Base-by-base conservation (phyloP, 2,797 vertebrate genomes). In the Poecile montanus region DNA sequence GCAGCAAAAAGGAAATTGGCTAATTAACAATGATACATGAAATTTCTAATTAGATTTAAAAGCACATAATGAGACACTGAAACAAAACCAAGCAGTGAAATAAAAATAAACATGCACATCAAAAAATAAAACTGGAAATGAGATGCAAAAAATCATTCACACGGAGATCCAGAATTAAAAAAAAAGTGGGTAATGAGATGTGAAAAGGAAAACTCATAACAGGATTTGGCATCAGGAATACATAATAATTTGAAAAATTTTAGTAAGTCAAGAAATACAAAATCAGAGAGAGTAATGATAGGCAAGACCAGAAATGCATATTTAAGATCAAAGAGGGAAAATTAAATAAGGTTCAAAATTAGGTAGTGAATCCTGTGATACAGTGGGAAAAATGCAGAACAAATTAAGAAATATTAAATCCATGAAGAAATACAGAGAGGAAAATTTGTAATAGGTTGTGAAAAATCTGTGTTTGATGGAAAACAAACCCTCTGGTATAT, bases 21-120 rank as follows among this genome's bases (percentile, higher is more conserved):
- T 96, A 94, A 94, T 94, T 90, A 93, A 44, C 2, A 4, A 93
- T 93, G 91, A 92, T 86, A 92, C 79, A 94, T 95, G 66, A 94
- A 88, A 94, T 77, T 92, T 56, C 82, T 96, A 95, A 96, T 96
- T 89, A 88, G 68, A 94, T 96, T 85, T 85, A 89, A 95, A 93
- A 90, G 73, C 54, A 85, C 89, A 61, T 81, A 92, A 95, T 94
- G 76, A 96, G 89, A 82, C 1, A 1, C 48, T 82, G 70, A 96
- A 92, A 45, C 38, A 89, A 96, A 94, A 92, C 42, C 65, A 68
- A 94, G 51, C 76, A 74, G 58, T 68, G 51, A 88, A 91, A 89
- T 89, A 84, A 88, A 93, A 92, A 89, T 81, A 62, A 94, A 81
- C 44, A 78, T 1, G 34, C 73, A 86, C 30, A 68, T 78, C 50